Evolutionary conservation across 2,888 invertebrate genomes (phyloP).

Genomic region (Tachina lurida): DNA sequence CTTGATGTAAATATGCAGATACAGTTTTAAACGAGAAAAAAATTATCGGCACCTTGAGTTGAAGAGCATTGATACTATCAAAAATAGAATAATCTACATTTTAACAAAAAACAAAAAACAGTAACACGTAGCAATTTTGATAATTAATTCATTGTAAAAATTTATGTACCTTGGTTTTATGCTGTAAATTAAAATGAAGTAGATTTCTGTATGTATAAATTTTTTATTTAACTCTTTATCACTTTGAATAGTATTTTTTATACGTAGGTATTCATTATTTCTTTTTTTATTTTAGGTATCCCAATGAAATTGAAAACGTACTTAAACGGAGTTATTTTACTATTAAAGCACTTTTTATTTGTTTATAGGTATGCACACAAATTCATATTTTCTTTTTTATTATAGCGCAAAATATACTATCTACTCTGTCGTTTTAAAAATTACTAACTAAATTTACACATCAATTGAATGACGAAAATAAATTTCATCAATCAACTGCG

Average conservation of each 20-base stretch:
- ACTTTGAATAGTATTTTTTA: background rate
- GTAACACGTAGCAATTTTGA: constrained; percentile 27
- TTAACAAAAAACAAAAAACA: background rate
- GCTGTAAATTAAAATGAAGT: background rate
- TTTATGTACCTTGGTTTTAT: constrained; percentile 8
- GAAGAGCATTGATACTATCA: background rate
- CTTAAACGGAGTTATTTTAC: too few relatives aligned
- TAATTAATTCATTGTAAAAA: background rate
- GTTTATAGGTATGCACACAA: background rate
- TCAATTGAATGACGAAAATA: constrained; percentile 28
- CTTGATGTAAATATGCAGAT: background rate
- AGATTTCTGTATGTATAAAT: background rate
- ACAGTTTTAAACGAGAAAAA: too few relatives aligned
- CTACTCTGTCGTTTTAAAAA: constrained; percentile 21
- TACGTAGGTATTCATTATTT: background rate
- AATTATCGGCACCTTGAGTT: too few relatives aligned
- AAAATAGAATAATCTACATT: background rate
- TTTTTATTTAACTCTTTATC: background rate
- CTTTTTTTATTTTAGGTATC: too few relatives aligned
- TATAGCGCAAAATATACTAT: constrained; percentile 19
- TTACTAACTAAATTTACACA: constrained; percentile 53
- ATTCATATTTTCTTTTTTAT: background rate
- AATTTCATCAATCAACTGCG: background rate
- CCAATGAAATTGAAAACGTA: too few relatives aligned
- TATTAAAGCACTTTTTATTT: background rate